Base-by-base conservation (phyloP, 2,888 invertebrate genomes). In the Epinotia demarniana region DNA sequence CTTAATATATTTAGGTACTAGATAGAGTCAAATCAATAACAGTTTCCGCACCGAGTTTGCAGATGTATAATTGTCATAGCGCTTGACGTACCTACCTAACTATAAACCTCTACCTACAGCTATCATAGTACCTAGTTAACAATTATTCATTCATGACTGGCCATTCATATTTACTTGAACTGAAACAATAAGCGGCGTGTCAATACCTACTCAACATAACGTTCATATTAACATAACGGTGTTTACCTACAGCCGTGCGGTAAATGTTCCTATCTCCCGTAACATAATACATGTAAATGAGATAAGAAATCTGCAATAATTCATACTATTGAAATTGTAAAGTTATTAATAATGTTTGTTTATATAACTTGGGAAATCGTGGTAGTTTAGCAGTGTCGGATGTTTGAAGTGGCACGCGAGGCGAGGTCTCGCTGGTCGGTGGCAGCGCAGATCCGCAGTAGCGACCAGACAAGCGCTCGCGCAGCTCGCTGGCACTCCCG, bases 381-480 rank as follows among this genome's bases (percentile, higher is more conserved):
- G 57, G 73, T 75, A 66, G 71, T 75, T 62, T 78, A 78, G 76
- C 79, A 61, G 77, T 85, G 82, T 86, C 82, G 84, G 86, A 83
- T 86, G 86, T 85, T 85, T 81, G 86, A 87, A 89, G 86, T 87
- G 84, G 87, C 87, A 88, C 85, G 88, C 87, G 86, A 89, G 84
- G 81, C 78, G 79, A 70, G 70, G 75, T 60, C 64, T 72, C 55
- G 75, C 60, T 23, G 49, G 60, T 77, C 77, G 78, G 81, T 81
- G 86, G 39, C 18, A 19, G 67, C 73, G 49, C 60, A n/a, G 57
- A 12, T 27, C 68, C 60, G 75, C 91, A 92, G 92, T 92, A 87
- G 86, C 84, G 83, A 84, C 82, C 87, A 88, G 86, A 83, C 87
- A 80, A 81, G 88, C 92, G 91, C 86, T 82, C 87, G 89, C 91